Evolutionary conservation across 2,113 vertebrate species (phyloP), one percentile per base, ranked within the genome.

Genomic region (Promerops cafer): DNA sequence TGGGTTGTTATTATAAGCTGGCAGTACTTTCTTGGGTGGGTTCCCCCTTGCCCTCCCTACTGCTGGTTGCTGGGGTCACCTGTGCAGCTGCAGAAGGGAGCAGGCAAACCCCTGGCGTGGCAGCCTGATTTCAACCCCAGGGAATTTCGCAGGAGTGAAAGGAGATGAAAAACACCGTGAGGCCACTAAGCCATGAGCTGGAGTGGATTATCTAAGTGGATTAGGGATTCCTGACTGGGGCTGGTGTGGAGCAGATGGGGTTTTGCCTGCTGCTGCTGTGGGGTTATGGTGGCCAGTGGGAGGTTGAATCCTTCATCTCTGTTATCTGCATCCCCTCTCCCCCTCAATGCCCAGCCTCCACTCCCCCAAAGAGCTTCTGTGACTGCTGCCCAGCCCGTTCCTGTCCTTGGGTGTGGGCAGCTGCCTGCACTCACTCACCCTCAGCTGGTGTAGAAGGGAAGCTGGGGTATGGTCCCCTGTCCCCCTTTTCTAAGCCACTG

Each of bases 121-220:
- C 5, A 2, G 63, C 87, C 57, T 56, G 20, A 42, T 83, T 79
- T 56, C 13, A 6, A 45, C 74, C 63, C 27, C 24, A 65, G 59
- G 59, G 70, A 50, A 40, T 95, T 89, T 85, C 78, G 45, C 21
- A 35, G 57, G 54, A 93, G 88, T 49, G 93, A 94, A 96, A 96
- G 88, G 86, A 81, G 92, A 35, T 63, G 45, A 75, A 85, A 77
- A 76, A 44, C 42, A 70, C 68, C 0, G 0, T 19, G 42, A 84
- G 54, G 78, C 87, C 10, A 7, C 91, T 93, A 95, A 92, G 65
- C 83, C 31, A 35, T 0, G 0, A 89, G 64, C 52, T 9, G 1
- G 66, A 93, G 91, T 69, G 78, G 90, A 90, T 95, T 85, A 83
- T 77, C 90, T 65, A 95, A 96, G 59, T 93, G 90, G 87, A 93